Percentiles rank a stretch among this genome's conserved stretches.
phyloP scores from a whole-genome alignment of 2,113 vertebrate genomes.

The Baryphthengus martii region DNA sequence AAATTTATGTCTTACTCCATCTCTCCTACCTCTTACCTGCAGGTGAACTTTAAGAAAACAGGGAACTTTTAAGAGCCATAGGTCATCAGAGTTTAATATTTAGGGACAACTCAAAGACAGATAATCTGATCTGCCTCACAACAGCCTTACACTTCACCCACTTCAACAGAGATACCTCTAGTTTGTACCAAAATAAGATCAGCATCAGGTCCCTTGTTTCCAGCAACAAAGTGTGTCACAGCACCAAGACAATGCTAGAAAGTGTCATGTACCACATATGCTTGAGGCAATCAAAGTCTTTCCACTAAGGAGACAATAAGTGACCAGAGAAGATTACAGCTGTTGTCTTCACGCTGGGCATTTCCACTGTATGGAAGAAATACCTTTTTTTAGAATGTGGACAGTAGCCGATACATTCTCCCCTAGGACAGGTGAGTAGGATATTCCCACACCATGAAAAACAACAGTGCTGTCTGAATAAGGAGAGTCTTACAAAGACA shows the following conservation, averaged over 20 bases:
- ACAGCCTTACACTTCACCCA: neutral
- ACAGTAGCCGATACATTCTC: accelerated
- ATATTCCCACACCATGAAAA: neutral
- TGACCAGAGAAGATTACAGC: neutral
- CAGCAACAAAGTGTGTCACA: neutral
- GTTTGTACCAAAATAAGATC: neutral
- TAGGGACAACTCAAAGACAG: neutral
- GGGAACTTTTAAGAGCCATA: neutral
- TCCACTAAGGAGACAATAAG: neutral
- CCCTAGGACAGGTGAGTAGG: neutral
- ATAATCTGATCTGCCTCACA: neutral
- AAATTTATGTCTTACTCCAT: neutral
- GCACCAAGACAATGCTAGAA: neutral
- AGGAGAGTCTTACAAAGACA: constrained; percentile 49
- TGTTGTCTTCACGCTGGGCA: neutral
- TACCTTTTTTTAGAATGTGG: neutral
- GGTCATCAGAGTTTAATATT: neutral
- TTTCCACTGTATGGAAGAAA: neutral
- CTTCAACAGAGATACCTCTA: neutral
- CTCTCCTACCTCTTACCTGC: neutral
- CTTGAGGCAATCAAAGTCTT: neutral
- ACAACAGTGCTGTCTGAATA: constrained; percentile 6
- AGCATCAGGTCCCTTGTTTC: neutral
- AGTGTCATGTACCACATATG: neutral
- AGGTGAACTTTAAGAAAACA: neutral